phyloP scores from a whole-genome alignment of 1,140 invertebrate genomes.

The Pissodes strobi region DNA sequence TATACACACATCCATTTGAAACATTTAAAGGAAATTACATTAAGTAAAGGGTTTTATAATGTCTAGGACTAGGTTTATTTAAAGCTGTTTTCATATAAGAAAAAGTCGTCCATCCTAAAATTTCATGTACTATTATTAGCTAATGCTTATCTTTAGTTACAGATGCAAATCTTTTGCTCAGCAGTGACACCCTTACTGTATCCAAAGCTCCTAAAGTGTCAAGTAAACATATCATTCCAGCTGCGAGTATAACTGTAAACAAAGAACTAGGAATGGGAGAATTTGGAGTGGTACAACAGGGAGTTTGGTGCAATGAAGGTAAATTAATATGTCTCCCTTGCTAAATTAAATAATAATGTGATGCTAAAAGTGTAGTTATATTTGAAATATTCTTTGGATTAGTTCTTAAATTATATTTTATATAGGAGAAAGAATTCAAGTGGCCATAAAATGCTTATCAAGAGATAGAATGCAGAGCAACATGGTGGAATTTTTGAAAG shows the following conservation, averaged over 20 bases:
- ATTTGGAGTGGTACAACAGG: slow-evolving; percentile 97
- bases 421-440: slow-evolving; percentile 73
- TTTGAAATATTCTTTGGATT: no score
- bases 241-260: slow-evolving; percentile 90
- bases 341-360: background rate
- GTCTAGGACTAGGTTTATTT: no score
- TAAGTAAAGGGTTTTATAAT: no score
- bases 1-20: no score
- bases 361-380: background rate
- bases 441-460: slow-evolving; percentile 95
- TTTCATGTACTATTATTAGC: no score
- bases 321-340: slow-evolving; percentile 56
- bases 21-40: no score
- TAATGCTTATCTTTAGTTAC: slow-evolving; percentile 42
- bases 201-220: slow-evolving; percentile 64
- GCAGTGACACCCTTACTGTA: slow-evolving; percentile 43
- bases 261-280: slow-evolving; percentile 95
- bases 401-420: no score
- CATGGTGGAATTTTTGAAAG: slow-evolving; percentile 96
- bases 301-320: slow-evolving; percentile 95
- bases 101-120: no score
- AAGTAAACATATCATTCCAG: slow-evolving; percentile 93
- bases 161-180: slow-evolving; percentile 44
- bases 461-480: slow-evolving; percentile 94
- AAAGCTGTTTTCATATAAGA: no score